phyloP scores from a whole-genome alignment of 2,113 vertebrate genomes.

The Cephalopterus ornatus region DNA sequence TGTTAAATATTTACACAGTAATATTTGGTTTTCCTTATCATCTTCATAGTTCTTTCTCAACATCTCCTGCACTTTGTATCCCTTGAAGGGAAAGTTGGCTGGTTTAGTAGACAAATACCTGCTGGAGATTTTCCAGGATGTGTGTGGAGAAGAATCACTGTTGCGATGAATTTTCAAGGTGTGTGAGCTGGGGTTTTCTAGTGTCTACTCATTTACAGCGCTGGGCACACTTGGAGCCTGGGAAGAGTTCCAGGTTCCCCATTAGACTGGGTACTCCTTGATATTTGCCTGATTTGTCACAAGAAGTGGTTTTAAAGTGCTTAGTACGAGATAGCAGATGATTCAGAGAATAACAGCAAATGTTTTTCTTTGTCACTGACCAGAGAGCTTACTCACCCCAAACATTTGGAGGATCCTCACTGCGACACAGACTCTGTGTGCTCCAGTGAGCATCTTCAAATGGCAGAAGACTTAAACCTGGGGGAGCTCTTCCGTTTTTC shows the following conservation, averaged over 20 bases:
- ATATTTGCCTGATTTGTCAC: background rate
- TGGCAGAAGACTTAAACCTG: background rate
- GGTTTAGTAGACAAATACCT: background rate
- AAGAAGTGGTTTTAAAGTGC: background rate
- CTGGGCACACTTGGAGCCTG: background rate
- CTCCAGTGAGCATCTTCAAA: background rate
- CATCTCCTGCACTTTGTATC: background rate
- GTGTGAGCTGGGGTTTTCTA: accelerated
- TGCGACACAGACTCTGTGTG: background rate
- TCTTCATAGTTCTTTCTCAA: background rate
- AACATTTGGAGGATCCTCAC: background rate
- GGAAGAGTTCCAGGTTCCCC: background rate
- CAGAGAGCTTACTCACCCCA: background rate
- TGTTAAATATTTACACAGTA: background rate
- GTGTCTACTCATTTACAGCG: background rate
- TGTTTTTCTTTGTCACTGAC: background rate
- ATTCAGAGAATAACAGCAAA: background rate
- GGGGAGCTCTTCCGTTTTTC: background rate
- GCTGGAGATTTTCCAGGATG: background rate
- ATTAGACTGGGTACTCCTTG: background rate
- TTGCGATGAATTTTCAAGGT: background rate
- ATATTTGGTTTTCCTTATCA: background rate
- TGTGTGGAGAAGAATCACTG: background rate
- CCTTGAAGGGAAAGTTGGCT: background rate
- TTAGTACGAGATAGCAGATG: background rate